phyloP scores from a whole-genome alignment of 2,888 invertebrate genomes.

The Dolichopus griseipennis region DNA sequence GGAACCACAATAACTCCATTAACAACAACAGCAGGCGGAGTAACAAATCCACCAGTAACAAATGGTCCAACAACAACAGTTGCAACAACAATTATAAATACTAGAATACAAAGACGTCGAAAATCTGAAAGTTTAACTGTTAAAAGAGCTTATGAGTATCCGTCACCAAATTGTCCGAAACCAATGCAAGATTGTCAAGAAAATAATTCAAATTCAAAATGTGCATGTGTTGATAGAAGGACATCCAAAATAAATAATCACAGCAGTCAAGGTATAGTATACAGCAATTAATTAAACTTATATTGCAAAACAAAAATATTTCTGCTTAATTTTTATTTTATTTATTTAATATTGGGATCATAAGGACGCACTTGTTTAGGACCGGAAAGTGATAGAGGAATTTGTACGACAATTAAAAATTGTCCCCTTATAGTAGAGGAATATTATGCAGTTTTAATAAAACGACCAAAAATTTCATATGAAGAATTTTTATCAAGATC shows the following conservation, averaged over 20 bases:
- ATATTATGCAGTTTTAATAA: not conserved
- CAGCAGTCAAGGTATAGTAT: too few species aligned
- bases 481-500: not conserved
- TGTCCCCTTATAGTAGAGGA: not conserved
- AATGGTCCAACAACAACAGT: not conserved
- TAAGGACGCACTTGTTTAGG: not conserved
- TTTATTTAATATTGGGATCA: not conserved
- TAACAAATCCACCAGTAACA: too few species aligned
- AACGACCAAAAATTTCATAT: not conserved
- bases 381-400: not conserved
- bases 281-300: too few species aligned
- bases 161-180: not conserved
- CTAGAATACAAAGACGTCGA: not conserved
- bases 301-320: too few species aligned
- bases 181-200: not conserved
- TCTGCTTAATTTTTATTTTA: not conserved
- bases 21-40: too few species aligned
- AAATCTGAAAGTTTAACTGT: not conserved
- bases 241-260: not conserved
- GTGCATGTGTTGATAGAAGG: not conserved
- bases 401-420: not conserved
- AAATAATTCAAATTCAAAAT: not conserved
- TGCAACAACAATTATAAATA: not conserved
- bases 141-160: too few species aligned
- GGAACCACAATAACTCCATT: too few species aligned